Evolutionary conservation across 2,797 vertebrate genomes (phyloP).

Genomic region (Spea hammondii): DNA sequence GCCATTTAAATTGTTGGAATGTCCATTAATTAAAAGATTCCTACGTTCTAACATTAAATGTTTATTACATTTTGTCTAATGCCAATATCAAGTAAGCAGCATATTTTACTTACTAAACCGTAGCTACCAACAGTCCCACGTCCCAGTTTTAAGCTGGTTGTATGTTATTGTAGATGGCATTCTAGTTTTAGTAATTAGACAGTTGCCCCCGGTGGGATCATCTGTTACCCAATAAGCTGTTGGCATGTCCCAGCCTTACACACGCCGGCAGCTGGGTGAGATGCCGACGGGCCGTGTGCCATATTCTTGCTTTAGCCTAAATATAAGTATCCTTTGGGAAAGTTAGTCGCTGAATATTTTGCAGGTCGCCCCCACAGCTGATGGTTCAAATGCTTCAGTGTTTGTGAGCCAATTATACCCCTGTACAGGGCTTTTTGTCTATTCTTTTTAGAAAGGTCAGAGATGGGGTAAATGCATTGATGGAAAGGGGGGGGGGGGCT

Average conservation of each 20-base stretch:
- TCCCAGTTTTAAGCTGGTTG: neutral
- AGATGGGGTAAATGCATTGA: neutral
- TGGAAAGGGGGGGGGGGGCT: too few relatives aligned
- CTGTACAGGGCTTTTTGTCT: neutral
- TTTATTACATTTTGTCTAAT: too few relatives aligned
- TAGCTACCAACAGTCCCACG: neutral
- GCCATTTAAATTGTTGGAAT: too few relatives aligned
- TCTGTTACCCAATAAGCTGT: too few relatives aligned
- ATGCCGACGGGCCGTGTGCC: too few relatives aligned
- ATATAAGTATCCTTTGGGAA: slow-evolving; percentile 34
- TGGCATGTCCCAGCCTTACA: neutral
- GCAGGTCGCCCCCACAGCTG: neutral
- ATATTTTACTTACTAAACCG: too few relatives aligned
- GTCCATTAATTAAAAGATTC: too few relatives aligned
- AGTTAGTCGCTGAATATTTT: neutral
- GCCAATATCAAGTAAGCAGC: too few relatives aligned
- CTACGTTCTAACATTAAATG: too few relatives aligned
- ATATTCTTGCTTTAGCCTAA: neutral
- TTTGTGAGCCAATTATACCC: neutral
- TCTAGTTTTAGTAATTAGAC: too few relatives aligned
- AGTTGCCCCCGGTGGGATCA: too few relatives aligned
- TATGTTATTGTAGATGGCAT: neutral
- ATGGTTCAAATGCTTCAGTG: neutral
- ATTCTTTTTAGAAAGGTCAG: neutral
- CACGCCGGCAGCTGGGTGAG: too few relatives aligned